Conservation (phyloP, 2,797 vertebrate species). For the Tiaroga cobitis region DNA sequence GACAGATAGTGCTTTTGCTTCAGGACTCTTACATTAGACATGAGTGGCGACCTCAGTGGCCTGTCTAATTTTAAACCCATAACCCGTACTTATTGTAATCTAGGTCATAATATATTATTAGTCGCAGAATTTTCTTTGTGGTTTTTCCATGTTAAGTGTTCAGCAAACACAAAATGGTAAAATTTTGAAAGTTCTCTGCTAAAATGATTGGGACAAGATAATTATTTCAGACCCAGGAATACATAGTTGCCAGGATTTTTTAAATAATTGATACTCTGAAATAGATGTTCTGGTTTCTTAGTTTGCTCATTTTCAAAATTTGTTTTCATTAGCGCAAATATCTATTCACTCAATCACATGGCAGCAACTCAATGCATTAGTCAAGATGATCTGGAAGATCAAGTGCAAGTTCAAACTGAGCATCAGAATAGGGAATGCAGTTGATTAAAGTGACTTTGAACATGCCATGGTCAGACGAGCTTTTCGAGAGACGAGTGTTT, state of each 20-base stretch:
- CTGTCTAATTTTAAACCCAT: background rate
- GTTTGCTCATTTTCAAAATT: background rate
- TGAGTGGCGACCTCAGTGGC: background rate
- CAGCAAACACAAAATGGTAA: background rate
- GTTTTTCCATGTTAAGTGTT: background rate
- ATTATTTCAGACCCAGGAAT: background rate
- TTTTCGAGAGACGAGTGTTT: too few species aligned
- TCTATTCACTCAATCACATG: background rate
- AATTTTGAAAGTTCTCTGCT: background rate
- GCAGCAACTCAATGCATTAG: background rate
- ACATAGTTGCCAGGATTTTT: background rate
- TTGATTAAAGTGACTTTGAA: too few species aligned
- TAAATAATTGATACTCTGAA: too few species aligned
- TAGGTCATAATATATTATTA: background rate
- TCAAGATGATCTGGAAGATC: background rate
- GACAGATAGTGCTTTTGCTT: background rate
- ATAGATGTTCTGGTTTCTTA: background rate
- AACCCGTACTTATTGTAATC: background rate
- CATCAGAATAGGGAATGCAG: background rate
- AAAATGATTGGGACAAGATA: too few species aligned
- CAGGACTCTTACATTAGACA: conserved; percentile 17
- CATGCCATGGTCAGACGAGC: too few species aligned
- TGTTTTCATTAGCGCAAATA: background rate
- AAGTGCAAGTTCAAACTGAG: background rate
- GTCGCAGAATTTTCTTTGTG: background rate